Percentiles rank a stretch among this genome's conserved stretches.
These are phyloP conservation scores for Lates calcarifer DNA, from an alignment of 2,113 vertebrate genomes.

Conservation along the genomic window DNA sequence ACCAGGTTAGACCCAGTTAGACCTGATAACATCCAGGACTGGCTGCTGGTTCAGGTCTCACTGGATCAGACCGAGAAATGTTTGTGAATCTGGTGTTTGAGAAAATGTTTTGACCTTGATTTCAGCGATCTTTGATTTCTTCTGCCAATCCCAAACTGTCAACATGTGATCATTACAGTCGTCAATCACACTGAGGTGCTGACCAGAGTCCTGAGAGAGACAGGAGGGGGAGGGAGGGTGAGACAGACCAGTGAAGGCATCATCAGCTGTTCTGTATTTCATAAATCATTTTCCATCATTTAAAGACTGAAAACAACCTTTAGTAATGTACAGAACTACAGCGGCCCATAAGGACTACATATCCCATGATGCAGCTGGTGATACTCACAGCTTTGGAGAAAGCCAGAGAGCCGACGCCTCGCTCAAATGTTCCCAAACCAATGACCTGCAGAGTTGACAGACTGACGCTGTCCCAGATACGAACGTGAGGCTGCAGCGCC, in stretches of 20 bases:
- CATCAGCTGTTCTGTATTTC: neutral
- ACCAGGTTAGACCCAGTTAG: neutral
- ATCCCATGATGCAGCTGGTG: constrained; percentile 16
- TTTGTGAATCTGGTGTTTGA: no score
- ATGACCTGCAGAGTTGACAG: constrained; percentile 91
- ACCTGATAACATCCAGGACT: no score
- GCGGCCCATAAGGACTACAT: neutral
- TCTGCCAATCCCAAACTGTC: constrained; percentile 98
- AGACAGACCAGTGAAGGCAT: no score
- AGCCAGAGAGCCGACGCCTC: constrained; percentile 94
- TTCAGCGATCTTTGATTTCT: constrained; percentile 95
- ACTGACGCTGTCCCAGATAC: constrained; percentile 97
- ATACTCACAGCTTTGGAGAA: constrained; percentile 97
- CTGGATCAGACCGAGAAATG: no score
- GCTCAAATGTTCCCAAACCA: constrained; percentile 95
- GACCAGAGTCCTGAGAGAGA: constrained; percentile 90
- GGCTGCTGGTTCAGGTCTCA: no score
- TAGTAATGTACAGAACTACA: neutral
- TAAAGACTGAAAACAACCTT: neutral
- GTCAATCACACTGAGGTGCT: constrained; percentile 94
- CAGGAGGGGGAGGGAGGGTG: neutral
- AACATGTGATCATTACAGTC: constrained; percentile 99
- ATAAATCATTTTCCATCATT: neutral
- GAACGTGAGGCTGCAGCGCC: constrained; percentile 95
- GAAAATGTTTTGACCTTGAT: constrained; percentile 89